These are phyloP conservation scores for Sebastes itinus DNA, from an alignment of 2,797 vertebrate genomes.

Conservation along the genomic window DNA sequence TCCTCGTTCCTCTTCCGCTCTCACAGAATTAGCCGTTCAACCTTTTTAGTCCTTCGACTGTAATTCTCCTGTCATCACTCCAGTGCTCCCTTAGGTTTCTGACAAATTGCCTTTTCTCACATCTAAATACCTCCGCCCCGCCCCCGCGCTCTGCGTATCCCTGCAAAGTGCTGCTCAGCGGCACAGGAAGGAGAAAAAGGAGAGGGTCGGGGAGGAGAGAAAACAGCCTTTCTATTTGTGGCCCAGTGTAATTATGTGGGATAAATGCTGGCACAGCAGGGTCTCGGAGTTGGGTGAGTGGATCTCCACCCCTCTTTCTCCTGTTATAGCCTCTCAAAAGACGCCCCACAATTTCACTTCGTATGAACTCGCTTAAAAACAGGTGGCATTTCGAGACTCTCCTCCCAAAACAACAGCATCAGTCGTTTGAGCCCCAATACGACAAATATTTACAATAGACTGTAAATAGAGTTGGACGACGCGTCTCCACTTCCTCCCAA, in stretches of 20 bases:
- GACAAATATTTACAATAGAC: neutral
- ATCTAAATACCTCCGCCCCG: constrained; percentile 41
- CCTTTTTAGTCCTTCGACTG: constrained; percentile 33
- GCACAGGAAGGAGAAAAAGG: constrained; percentile 17
- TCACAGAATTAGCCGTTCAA: constrained; percentile 35
- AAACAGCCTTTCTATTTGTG: constrained; percentile 65
- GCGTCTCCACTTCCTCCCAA: no score
- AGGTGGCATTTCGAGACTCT: neutral
- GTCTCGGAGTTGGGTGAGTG: constrained; percentile 27
- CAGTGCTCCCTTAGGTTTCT: constrained; percentile 50
- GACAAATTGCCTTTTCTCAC: constrained; percentile 67
- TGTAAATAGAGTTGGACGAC: neutral
- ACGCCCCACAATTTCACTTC: neutral
- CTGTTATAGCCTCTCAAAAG: neutral
- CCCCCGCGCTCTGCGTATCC: constrained; percentile 8
- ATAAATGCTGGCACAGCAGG: constrained; percentile 58
- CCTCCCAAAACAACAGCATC: neutral
- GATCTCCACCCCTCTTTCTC: constrained; percentile 39
- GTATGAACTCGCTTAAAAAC: neutral
- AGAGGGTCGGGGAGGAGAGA: constrained; percentile 30
- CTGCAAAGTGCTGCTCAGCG: constrained; percentile 34
- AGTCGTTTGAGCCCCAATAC: neutral
- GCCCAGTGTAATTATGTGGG: constrained; percentile 67
- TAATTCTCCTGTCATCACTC: constrained; percentile 63
- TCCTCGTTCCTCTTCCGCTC: constrained; percentile 1